Conservation (phyloP, 2,888 invertebrate species). For the Petrophora chlorosata region DNA sequence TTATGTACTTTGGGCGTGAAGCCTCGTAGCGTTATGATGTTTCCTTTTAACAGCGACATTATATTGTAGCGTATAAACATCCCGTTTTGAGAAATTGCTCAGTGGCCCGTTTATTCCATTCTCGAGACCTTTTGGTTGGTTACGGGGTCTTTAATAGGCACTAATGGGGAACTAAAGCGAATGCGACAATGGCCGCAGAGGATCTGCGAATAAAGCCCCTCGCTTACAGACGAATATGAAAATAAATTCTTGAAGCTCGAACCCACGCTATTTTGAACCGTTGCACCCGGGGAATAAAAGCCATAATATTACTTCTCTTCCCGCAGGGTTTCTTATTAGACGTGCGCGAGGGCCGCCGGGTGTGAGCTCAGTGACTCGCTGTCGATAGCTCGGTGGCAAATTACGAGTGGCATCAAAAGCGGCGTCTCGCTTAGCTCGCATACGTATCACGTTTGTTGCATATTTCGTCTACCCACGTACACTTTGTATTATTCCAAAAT, state of each 20-base stretch:
- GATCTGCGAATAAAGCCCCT: not conserved
- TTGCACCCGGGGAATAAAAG: not conserved
- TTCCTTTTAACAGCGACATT: slow-evolving; percentile 17
- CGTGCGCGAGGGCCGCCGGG: not conserved
- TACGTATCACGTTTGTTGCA: not conserved
- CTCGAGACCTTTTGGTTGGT: slow-evolving; percentile 7
- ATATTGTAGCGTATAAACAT: slow-evolving; percentile 8
- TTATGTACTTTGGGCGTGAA: too few relatives aligned
- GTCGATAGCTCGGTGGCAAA: slow-evolving; percentile 1
- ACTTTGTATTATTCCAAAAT: too few relatives aligned
- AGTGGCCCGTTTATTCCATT: slow-evolving; percentile 15
- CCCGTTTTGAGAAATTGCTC: slow-evolving; percentile 7
- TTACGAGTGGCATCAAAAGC: not conserved
- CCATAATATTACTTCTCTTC: not conserved
- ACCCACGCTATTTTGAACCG: not conserved
- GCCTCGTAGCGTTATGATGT: slow-evolving; percentile 1
- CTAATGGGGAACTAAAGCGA: slow-evolving; percentile 6
- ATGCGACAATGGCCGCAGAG: not conserved
- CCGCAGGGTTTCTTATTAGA: not conserved
- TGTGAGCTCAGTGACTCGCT: not conserved
- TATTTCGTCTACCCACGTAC: too few relatives aligned
- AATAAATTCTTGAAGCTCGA: not conserved
- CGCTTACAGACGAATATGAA: not conserved
- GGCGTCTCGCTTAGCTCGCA: not conserved
- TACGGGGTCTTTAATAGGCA: slow-evolving; percentile 1